A percentile compares a stretch with the other conserved stretches of the same genome.
phyloP scores from a whole-genome alignment of 2,113 vertebrate species.

The Oryzias melastigma region DNA sequence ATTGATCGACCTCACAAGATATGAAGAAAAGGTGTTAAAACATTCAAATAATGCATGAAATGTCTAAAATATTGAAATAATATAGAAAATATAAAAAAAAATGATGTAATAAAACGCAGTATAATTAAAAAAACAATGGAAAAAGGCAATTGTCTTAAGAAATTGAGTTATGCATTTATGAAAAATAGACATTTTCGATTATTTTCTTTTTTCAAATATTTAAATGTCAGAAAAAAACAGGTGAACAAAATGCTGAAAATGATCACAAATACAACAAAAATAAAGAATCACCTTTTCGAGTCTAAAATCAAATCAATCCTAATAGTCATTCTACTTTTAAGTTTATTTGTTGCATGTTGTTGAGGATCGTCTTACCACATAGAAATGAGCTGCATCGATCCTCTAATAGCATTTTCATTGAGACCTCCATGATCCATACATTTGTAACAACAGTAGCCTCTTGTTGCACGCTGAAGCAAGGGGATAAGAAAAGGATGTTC shows the following conservation, averaged over 20 bases:
- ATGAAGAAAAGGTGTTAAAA: not conserved
- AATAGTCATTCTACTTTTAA: slow-evolving; percentile 25
- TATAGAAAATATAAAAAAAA: not conserved
- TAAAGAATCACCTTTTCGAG: not conserved
- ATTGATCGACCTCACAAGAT: not conserved
- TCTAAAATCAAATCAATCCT: slow-evolving; percentile 13
- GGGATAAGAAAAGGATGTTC: slow-evolving; percentile 28
- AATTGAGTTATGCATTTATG: too few species aligned
- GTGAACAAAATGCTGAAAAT: not conserved
- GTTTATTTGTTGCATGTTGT: slow-evolving; percentile 32
- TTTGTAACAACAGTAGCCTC: slow-evolving; percentile 72
- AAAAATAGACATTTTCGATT: too few species aligned
- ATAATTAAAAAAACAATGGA: too few species aligned
- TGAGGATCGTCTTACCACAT: slow-evolving; percentile 52
- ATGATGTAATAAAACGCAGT: not conserved
- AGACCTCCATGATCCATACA: slow-evolving; percentile 74
- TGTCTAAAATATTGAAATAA: not conserved
- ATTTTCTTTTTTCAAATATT: too few species aligned
- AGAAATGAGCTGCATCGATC: slow-evolving; percentile 72
- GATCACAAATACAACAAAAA: not conserved
- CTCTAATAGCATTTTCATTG: slow-evolving; percentile 75
- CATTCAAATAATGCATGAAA: not conserved
- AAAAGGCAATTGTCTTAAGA: too few species aligned
- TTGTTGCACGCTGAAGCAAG: slow-evolving; percentile 57
- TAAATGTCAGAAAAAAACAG: too few species aligned